Evolutionary conservation across 30 jellyfish, hydroid and myxozoan species (phyloP), one percentile per base, ranked within the genome.

Genomic region (Sanderia malayensis): DNA sequence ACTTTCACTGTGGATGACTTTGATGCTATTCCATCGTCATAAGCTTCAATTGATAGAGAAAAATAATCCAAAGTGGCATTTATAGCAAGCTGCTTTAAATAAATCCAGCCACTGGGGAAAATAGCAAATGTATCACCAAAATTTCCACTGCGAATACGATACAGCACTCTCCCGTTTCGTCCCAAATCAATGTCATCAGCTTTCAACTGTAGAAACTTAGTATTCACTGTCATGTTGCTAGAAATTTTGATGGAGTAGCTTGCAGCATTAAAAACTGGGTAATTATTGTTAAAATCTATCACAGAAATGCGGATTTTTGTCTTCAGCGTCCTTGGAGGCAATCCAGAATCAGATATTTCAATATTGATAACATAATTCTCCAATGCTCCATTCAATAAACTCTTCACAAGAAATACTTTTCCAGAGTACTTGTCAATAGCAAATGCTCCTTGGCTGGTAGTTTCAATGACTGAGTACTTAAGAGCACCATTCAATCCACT

Each of bases 41-140:
- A 31, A 9, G 86, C 94, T 44, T 30, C 23, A 31, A 82, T 33
- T 8, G 30, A 11, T 3, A 82, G 62, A 24, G 67, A 7, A 62
- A 27, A 82, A 62, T 64, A 78, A 22, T 78, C 44, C n/a, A 67
- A 17, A 20, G 65, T 46, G 31, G 32, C 71, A 10, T 46, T 21
- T 24, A 68, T 10, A 3, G 82, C 22, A 23, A 82, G 28, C 46
- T 66, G 26, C 45, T 65, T 82, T 33, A 82, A 22, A 37, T 58
- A 82, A 15, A 82, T n/a, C 86, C 82, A 67, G 70, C 94, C 94
- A 82, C 84, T 71, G 0, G 94, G 94, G 44, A 82, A 82, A 19
- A 82, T 63, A 19, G 86, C 86, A 82, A 82, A 82, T 1, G 71
- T 60, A 63, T 62, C 44, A 0, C 76, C 94, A 22, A 31, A 33